These are phyloP conservation scores for Alces alces DNA, from an alignment of 2,113 vertebrate genomes.

Conservation along the genomic window DNA sequence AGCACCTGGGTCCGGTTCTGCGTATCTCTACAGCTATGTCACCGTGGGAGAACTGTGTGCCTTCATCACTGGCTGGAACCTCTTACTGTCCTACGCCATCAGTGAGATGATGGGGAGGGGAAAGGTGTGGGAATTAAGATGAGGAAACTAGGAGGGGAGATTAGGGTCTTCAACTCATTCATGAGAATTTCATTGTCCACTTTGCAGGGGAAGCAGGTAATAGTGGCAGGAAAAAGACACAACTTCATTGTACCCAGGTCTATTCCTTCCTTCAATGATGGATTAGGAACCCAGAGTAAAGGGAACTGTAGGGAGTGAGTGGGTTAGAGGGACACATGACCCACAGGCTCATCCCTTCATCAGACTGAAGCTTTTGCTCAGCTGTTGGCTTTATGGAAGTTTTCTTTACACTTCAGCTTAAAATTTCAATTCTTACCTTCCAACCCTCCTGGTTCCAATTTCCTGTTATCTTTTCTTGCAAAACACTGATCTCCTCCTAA, in stretches of 20 bases:
- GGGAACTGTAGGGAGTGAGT: background rate
- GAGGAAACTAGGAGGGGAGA: background rate
- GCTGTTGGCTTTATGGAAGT: background rate
- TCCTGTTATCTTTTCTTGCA: background rate
- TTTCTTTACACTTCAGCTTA: background rate
- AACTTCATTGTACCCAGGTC: background rate
- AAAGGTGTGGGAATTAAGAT: background rate
- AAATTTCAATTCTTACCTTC: background rate
- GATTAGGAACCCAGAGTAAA: background rate
- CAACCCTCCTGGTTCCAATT: background rate
- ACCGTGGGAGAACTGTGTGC: constrained; percentile 94
- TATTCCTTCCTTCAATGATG: background rate
- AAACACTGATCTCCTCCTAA: background rate
- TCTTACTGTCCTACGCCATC: constrained; percentile 93
- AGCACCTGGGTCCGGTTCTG: constrained; percentile 92
- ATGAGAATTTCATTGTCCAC: background rate
- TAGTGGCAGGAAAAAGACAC: background rate
- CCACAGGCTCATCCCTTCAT: no score
- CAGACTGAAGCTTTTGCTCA: background rate
- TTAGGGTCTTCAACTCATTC: background rate
- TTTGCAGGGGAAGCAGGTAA: background rate
- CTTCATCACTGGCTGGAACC: constrained; percentile 94
- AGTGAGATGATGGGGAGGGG: constrained; percentile 72
- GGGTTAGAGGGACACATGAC: background rate
- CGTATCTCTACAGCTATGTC: constrained; percentile 93